These are phyloP conservation scores for Lithobates pipiens DNA, from an alignment of 2,797 vertebrate genomes.

Conservation along the genomic window DNA sequence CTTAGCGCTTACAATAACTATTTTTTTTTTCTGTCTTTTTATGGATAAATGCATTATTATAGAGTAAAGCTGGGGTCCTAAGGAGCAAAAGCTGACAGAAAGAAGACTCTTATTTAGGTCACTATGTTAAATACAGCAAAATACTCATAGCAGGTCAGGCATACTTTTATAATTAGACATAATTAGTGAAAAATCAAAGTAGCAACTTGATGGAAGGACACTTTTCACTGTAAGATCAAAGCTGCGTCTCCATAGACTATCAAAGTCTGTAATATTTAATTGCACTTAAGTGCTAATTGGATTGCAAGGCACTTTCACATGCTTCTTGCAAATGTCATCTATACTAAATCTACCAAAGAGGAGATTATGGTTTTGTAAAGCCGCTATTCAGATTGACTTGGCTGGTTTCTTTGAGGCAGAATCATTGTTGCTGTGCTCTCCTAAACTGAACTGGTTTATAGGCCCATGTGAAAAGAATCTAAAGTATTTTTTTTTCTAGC, in stretches of 20 bases:
- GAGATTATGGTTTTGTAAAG: slow-evolving; percentile 77
- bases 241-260: slow-evolving; percentile 77
- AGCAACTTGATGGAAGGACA: slow-evolving; percentile 78
- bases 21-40: not conserved
- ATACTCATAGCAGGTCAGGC: slow-evolving; percentile 77
- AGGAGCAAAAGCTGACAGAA: slow-evolving; percentile 67
- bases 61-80: not conserved
- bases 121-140: slow-evolving; percentile 77
- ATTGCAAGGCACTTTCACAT: slow-evolving; percentile 83
- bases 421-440: slow-evolving; percentile 69
- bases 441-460: not conserved
- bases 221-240: slow-evolving; percentile 83
- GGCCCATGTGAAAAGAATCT: slow-evolving; percentile 3
- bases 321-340: slow-evolving; percentile 79
- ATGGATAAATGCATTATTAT: not conserved
- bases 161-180: slow-evolving; percentile 80
- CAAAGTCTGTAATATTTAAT: slow-evolving; percentile 79
- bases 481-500: not conserved
- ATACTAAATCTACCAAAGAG: slow-evolving; percentile 76
- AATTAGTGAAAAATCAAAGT: slow-evolving; percentile 82
- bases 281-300: slow-evolving; percentile 84
- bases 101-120: slow-evolving; percentile 76
- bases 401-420: slow-evolving; percentile 72
- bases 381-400: slow-evolving; percentile 68
- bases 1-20: not conserved